Percentiles rank a stretch among this genome's conserved stretches.
phyloP scores from a whole-genome alignment of 1,140 invertebrate species.

The Achatina immaculata region DNA sequence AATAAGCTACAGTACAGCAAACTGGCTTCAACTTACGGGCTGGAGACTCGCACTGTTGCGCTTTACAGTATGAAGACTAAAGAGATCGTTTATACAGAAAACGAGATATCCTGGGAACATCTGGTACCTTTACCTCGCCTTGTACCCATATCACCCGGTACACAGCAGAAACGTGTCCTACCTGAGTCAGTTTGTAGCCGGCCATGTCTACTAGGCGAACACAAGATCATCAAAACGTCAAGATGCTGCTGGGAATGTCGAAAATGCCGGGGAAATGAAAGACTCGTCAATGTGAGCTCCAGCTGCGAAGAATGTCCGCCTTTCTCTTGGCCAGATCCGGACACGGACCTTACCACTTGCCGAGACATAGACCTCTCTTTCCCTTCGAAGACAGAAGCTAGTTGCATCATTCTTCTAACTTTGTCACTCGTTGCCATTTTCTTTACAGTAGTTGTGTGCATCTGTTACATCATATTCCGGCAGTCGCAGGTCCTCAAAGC shows the following conservation, averaged over 20 bases:
- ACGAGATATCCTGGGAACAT: not conserved
- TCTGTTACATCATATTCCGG: slow-evolving; percentile 81
- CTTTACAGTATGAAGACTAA: not conserved
- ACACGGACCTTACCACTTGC: slow-evolving; percentile 74
- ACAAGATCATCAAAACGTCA: slow-evolving; percentile 30
- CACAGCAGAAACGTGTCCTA: not conserved
- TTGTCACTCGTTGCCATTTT: slow-evolving; percentile 75
- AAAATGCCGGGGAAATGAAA: slow-evolving; percentile 46
- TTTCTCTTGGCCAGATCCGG: slow-evolving; percentile 65
- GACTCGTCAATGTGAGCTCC: slow-evolving; percentile 42
- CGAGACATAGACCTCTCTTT: slow-evolving; percentile 52
- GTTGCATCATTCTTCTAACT: slow-evolving; percentile 71
- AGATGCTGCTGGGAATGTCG: slow-evolving; percentile 48
- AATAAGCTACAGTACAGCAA: not conserved
- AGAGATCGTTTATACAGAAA: not conserved
- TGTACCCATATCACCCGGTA: not conserved
- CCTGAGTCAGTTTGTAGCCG: slow-evolving; percentile 52
- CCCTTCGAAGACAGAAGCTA: slow-evolving; percentile 40
- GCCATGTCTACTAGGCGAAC: slow-evolving; percentile 39
- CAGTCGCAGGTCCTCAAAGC: slow-evolving; percentile 91
- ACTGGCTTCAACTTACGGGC: too few species aligned
- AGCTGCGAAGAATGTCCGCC: slow-evolving; percentile 41
- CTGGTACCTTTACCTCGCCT: not conserved
- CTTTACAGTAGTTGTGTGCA: slow-evolving; percentile 77
- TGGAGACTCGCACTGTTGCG: not conserved